Conservation (phyloP, 2,888 invertebrate species). For the Chalcis sispes region DNA sequence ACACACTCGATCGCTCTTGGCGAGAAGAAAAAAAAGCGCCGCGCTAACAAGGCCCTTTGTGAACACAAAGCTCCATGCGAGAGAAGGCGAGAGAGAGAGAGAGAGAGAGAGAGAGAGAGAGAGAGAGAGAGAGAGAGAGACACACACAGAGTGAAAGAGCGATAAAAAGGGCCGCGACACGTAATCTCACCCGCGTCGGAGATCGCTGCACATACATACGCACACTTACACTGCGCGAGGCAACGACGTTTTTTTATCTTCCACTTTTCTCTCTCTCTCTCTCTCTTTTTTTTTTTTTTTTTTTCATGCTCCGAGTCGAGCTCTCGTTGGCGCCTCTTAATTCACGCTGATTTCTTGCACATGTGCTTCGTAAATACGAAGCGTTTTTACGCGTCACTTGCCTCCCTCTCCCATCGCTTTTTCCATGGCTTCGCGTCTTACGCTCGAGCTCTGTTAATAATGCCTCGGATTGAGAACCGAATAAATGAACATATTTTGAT, state of each 20-base stretch:
- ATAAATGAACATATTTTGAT: too few relatives aligned
- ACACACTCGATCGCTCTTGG: not conserved
- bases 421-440: not conserved
- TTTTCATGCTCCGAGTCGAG: not conserved
- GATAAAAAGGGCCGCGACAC: conserved; percentile 44
- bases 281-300: not conserved
- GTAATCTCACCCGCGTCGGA: not conserved
- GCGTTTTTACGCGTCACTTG: conserved; percentile 16
- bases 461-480: too few relatives aligned
- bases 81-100: too few relatives aligned
- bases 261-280: too few relatives aligned
- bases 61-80: not conserved
- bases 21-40: not conserved
- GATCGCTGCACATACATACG: conserved; percentile 14
- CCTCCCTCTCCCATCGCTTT: not conserved
- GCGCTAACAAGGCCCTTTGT: conserved; percentile 42
- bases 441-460: too few relatives aligned
- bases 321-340: conserved; percentile 45
- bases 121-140: too few relatives aligned
- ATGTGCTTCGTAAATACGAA: conserved; percentile 16
- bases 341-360: conserved; percentile 37
- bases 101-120: too few relatives aligned
- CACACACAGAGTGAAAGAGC: too few relatives aligned
- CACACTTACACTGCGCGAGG: not conserved
- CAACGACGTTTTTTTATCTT: conserved; percentile 14